phyloP scores from a whole-genome alignment of 2,888 invertebrate species.

The Thalpophila matura region DNA sequence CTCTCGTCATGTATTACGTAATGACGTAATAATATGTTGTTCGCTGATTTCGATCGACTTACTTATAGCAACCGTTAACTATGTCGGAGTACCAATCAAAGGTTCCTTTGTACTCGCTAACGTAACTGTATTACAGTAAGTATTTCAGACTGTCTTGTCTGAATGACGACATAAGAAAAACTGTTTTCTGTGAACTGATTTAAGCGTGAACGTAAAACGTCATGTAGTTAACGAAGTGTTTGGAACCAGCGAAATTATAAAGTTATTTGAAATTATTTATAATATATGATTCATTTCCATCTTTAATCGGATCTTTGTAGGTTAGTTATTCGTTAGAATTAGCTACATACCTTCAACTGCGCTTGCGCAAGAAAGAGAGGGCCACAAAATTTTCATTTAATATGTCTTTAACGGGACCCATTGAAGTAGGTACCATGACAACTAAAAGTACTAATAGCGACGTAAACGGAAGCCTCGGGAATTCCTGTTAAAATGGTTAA shows the following conservation, averaged over 20 bases:
- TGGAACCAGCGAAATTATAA: background rate
- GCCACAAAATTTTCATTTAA: slow-evolving; percentile 48
- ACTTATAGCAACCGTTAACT: slow-evolving; percentile 44
- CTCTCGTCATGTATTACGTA: slow-evolving; percentile 72
- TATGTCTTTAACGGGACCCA: slow-evolving; percentile 66
- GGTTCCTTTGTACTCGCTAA: slow-evolving; percentile 42
- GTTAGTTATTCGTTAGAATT: slow-evolving; percentile 5
- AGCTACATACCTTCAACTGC: slow-evolving; percentile 2
- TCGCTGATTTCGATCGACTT: slow-evolving; percentile 65
- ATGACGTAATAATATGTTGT: slow-evolving; percentile 71
- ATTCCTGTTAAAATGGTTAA: slow-evolving; percentile 87
- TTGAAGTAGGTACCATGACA: slow-evolving; percentile 66
- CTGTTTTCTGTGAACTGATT: slow-evolving; percentile 11
- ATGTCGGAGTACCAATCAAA: slow-evolving; percentile 49
- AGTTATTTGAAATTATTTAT: background rate
- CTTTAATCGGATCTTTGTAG: background rate
- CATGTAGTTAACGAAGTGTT: slow-evolving; percentile 1
- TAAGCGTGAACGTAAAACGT: background rate
- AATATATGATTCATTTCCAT: background rate
- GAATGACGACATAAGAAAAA: slow-evolving; percentile 36
- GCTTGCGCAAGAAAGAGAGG: slow-evolving; percentile 34
- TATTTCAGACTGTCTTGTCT: slow-evolving; percentile 34
- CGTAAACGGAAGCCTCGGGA: slow-evolving; percentile 79
- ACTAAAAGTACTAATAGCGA: slow-evolving; percentile 77
- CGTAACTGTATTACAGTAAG: slow-evolving; percentile 26